Evolutionary conservation across 2,888 invertebrate genomes (phyloP).

Genomic region (Amblyjoppa proteus): DNA sequence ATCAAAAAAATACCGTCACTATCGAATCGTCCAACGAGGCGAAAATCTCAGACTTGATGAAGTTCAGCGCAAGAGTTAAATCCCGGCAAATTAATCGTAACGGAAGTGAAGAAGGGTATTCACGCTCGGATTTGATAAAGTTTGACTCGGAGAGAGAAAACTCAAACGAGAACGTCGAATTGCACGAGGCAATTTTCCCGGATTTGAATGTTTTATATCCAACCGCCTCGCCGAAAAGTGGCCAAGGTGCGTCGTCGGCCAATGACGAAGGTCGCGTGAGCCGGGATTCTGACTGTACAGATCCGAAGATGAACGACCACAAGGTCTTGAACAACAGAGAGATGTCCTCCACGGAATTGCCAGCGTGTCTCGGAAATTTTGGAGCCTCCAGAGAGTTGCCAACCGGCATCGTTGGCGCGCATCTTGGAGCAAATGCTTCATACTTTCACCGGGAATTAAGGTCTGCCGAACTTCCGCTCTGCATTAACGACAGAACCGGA

Average conservation of each 20-base stretch:
- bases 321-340: conserved; percentile 54
- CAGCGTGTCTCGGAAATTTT: conserved; percentile 67
- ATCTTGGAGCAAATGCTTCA: background rate
- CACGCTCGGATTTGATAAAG: conserved; percentile 54
- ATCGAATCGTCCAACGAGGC: background rate
- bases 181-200: conserved; percentile 37
- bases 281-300: background rate
- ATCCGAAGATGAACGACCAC: background rate
- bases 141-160: conserved; percentile 34
- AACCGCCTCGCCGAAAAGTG: conserved; percentile 1
- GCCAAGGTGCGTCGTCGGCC: background rate
- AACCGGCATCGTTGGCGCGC: background rate
- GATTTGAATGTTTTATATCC: conserved; percentile 37
- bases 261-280: background rate
- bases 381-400: background rate
- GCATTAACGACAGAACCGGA: conserved; percentile 52
- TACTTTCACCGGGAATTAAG: conserved; percentile 58
- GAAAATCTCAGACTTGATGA: conserved; percentile 69
- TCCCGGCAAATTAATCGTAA: background rate
- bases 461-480: conserved; percentile 65
- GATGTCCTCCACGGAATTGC: conserved; percentile 71
- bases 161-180: background rate
- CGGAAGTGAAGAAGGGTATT: background rate
- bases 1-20: background rate
- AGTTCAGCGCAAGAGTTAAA: conserved; percentile 63